Evolutionary conservation across 2,113 vertebrate species (phyloP).

Genomic region (Corapipo altera): DNA sequence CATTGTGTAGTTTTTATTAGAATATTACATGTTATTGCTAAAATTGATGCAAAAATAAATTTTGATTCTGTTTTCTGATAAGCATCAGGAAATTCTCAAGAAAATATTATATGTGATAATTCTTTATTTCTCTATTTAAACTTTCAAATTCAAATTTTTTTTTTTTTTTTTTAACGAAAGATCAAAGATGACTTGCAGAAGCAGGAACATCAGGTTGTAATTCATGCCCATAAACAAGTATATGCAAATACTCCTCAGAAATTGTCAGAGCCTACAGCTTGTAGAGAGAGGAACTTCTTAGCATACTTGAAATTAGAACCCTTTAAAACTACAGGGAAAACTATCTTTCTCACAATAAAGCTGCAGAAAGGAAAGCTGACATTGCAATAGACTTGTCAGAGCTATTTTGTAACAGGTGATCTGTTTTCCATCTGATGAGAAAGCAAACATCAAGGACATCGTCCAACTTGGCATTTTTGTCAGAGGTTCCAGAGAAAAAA

Average conservation of each 20-base stretch:
- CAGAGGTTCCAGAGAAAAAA: background rate
- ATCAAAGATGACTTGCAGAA: background rate
- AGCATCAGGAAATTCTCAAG: background rate
- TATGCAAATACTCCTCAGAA: background rate
- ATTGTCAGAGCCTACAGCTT: background rate
- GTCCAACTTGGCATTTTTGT: background rate
- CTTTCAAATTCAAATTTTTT: background rate
- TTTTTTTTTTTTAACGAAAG: background rate
- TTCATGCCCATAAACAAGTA: background rate
- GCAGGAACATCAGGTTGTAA: background rate
- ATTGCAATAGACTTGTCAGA: constrained; percentile 46
- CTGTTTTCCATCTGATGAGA: constrained; percentile 1
- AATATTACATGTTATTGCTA: background rate
- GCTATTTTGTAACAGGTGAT: background rate
- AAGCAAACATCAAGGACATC: constrained; percentile 32
- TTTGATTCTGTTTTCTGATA: background rate
- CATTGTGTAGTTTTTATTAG: background rate
- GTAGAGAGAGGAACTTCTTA: background rate
- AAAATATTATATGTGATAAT: background rate
- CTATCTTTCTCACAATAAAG: background rate
- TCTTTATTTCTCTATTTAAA: background rate
- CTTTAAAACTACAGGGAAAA: background rate
- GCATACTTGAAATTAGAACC: background rate
- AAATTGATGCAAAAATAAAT: background rate
- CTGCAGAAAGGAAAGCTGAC: constrained; percentile 26